Percentiles rank a stretch among this genome's conserved stretches.
Evolutionary conservation across 2,888 invertebrate species (phyloP).

Genomic region (Cynaeus angustus): DNA sequence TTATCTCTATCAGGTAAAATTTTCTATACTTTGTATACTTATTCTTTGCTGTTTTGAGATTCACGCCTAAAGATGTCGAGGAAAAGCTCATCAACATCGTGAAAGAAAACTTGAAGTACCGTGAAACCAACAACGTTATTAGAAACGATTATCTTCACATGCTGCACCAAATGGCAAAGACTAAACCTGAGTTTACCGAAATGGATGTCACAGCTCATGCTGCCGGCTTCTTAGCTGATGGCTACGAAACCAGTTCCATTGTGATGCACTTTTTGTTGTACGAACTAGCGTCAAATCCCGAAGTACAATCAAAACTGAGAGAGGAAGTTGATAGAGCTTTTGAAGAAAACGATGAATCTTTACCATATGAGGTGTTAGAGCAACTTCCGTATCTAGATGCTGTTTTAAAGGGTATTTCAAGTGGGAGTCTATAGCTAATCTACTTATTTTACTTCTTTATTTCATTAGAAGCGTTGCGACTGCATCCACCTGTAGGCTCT

Average conservation of each 20-base stretch:
- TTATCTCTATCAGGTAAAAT: neutral
- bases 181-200: no score
- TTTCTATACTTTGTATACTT: no score
- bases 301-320: constrained; percentile 69
- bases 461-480: constrained; percentile 54
- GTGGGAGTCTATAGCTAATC: no score
- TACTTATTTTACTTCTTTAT: no score
- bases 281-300: constrained; percentile 67
- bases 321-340: constrained; percentile 66
- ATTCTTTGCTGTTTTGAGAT: no score
- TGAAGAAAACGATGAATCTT: constrained; percentile 60
- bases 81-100: no score
- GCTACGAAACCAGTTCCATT: constrained; percentile 71
- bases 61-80: no score
- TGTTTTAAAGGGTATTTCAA: constrained; percentile 67
- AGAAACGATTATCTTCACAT: no score
- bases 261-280: constrained; percentile 67
- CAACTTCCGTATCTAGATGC: constrained; percentile 72
- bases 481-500: constrained; percentile 57
- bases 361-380: constrained; percentile 69
- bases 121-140: no score
- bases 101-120: constrained; percentile 65
- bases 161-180: no score
- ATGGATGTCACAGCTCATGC: constrained; percentile 69
- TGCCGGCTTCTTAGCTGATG: constrained; percentile 71